Evolutionary conservation across 2,888 invertebrate genomes (phyloP).

Genomic region (Drosophila atroscutellata): DNA sequence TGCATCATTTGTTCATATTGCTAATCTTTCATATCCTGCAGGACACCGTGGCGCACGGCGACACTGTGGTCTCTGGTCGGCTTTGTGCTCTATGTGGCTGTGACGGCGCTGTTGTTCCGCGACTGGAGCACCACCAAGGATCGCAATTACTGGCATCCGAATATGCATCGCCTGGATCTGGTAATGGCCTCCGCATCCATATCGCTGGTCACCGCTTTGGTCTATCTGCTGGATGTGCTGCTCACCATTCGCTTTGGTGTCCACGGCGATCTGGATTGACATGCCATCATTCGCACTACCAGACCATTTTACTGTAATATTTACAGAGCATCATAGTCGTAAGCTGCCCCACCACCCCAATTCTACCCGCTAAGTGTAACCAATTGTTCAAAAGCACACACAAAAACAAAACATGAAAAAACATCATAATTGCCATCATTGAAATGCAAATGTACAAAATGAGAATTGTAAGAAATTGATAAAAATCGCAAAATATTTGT

Average conservation of each 20-base stretch:
- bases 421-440: slow-evolving; percentile 66
- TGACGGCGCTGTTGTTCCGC: slow-evolving; percentile 81
- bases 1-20: background rate
- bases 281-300: slow-evolving; percentile 1
- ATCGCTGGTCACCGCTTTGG: slow-evolving; percentile 77
- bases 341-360: slow-evolving; percentile 41
- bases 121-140: slow-evolving; percentile 84
- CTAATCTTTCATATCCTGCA: slow-evolving; percentile 27
- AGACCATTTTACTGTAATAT: slow-evolving; percentile 64
- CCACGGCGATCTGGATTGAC: slow-evolving; percentile 83
- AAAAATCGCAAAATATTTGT: slow-evolving; percentile 6
- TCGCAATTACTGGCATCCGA: slow-evolving; percentile 85
- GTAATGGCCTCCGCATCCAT: slow-evolving; percentile 83
- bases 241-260: slow-evolving; percentile 83
- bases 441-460: slow-evolving; percentile 70
- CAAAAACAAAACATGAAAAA: slow-evolving; percentile 31
- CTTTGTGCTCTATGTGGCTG: slow-evolving; percentile 81
- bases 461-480: slow-evolving; percentile 42
- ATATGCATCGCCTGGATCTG: slow-evolving; percentile 84
- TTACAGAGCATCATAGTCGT: slow-evolving; percentile 65
- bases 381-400: slow-evolving; percentile 48
- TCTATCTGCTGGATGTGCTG: slow-evolving; percentile 83
- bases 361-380: slow-evolving; percentile 53
- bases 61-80: slow-evolving; percentile 83
- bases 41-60: slow-evolving; percentile 84